Evolutionary conservation across 2,797 vertebrate genomes (phyloP).

Genomic region (Sebastiscus albofasciatus): DNA sequence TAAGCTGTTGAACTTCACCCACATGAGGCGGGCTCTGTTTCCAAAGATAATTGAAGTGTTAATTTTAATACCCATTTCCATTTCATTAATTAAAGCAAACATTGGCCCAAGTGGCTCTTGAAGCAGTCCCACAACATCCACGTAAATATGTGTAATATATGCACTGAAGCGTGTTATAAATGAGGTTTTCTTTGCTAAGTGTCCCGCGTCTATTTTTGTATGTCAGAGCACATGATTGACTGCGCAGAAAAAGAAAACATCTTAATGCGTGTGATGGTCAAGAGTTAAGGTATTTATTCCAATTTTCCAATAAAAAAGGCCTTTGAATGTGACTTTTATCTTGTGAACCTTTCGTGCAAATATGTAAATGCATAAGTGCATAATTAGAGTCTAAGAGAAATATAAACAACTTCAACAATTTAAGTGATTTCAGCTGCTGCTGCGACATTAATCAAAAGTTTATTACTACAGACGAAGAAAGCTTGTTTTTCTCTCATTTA

Average conservation of each 20-base stretch:
- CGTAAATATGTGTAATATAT: constrained; percentile 74
- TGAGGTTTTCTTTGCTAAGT: constrained; percentile 87
- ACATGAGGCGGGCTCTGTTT: constrained; percentile 51
- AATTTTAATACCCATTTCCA: constrained; percentile 80
- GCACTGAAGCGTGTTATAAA: constrained; percentile 77
- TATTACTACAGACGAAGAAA: constrained; percentile 29
- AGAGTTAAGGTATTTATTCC: constrained; percentile 67
- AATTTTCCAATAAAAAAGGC: constrained; percentile 67
- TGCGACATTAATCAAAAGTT: constrained; percentile 48
- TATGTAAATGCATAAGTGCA: constrained; percentile 57
- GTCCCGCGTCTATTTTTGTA: constrained; percentile 82
- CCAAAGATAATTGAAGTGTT: constrained; percentile 79
- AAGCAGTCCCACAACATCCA: constrained; percentile 69
- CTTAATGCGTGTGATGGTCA: constrained; percentile 75
- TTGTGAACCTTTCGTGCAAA: constrained; percentile 49
- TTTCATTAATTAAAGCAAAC: constrained; percentile 83
- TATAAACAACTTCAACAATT: constrained; percentile 60
- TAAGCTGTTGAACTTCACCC: constrained; percentile 31
- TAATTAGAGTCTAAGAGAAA: constrained; percentile 65
- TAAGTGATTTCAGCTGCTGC: constrained; percentile 41
- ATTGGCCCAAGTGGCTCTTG: constrained; percentile 76
- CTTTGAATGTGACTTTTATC: constrained; percentile 60
- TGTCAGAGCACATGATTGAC: constrained; percentile 84
- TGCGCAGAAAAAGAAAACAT: constrained; percentile 80
- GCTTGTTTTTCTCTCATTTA: constrained; percentile 10